phyloP scores from a whole-genome alignment of 2,888 invertebrate genomes.

The Melanchra persicariae region DNA sequence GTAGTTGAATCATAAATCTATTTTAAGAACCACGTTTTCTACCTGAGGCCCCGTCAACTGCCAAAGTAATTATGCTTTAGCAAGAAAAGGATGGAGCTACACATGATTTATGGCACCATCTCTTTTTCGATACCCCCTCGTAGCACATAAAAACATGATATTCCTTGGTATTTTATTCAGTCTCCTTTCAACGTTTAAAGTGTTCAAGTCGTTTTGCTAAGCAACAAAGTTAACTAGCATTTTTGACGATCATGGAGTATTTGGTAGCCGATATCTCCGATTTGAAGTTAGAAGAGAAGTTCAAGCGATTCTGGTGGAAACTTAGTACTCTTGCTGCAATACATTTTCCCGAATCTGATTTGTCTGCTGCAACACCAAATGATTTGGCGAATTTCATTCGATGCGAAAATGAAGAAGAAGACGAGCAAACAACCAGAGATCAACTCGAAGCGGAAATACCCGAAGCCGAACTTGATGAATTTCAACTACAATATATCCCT shows the following conservation, averaged over 20 bases:
- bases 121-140: neutral
- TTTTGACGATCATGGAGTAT: constrained; percentile 1
- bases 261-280: neutral
- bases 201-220: neutral
- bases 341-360: neutral
- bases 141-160: neutral
- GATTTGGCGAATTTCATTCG: neutral
- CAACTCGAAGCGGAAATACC: neutral
- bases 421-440: fast-evolving
- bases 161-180: neutral
- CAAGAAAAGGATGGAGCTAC: neutral
- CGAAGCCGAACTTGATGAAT: neutral
- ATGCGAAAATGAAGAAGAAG: neutral
- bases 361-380: no score
- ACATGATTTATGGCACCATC: neutral
- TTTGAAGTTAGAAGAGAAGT: neutral
- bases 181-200: neutral
- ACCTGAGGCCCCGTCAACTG: neutral
- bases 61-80: neutral
- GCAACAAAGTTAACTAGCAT: neutral
- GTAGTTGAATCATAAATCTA: no score
- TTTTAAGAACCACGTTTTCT: neutral
- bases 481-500: constrained; percentile 10
- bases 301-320: no score
- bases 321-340: no score